A percentile compares a stretch with the other conserved stretches of the same genome.
Evolutionary conservation across 1,140 invertebrate species (phyloP).

Genomic region (Habropoda laboriosa): DNA sequence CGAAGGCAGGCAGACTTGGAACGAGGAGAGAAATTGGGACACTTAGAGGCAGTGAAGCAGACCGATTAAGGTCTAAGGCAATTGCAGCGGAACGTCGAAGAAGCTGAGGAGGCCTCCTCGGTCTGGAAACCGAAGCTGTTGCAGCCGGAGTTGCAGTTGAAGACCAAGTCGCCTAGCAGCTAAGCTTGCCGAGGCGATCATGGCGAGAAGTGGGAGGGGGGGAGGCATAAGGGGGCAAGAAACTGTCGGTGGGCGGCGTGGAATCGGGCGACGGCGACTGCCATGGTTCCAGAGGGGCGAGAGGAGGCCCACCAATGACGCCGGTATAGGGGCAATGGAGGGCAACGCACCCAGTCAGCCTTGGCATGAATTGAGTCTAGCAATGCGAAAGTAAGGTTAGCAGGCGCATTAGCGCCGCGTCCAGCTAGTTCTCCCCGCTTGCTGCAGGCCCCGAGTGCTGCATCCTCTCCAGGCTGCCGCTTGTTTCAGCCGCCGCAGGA

Average conservation of each 20-base stretch:
- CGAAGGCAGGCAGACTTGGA: no score
- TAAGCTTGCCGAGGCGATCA: slow-evolving; percentile 34
- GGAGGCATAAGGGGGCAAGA: slow-evolving; percentile 44
- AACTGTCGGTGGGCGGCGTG: slow-evolving; percentile 49
- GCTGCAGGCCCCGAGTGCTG: slow-evolving; percentile 61
- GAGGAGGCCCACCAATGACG: slow-evolving; percentile 67
- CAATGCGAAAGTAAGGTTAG: slow-evolving; percentile 81
- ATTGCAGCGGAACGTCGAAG: slow-evolving; percentile 65
- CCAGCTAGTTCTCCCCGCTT: slow-evolving; percentile 59
- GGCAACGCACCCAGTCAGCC: slow-evolving; percentile 82
- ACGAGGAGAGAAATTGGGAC: slow-evolving; percentile 72
- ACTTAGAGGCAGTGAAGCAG: slow-evolving; percentile 69
- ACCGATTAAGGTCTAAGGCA: slow-evolving; percentile 74
- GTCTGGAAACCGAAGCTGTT: not conserved
- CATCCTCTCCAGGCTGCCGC: slow-evolving; percentile 36
- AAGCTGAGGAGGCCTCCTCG: not conserved
- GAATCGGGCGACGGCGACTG: slow-evolving; percentile 56
- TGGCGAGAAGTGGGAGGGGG: not conserved
- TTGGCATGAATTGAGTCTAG: slow-evolving; percentile 83
- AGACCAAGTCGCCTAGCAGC: slow-evolving; percentile 45
- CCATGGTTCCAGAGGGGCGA: slow-evolving; percentile 42
- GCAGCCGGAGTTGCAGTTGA: slow-evolving; percentile 22
- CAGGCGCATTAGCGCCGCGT: slow-evolving; percentile 68
- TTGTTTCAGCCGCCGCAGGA: slow-evolving; percentile 28
- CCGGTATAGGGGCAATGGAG: slow-evolving; percentile 81